phyloP scores from a whole-genome alignment of 2,888 invertebrate species.

The Philopedon plagiatum region DNA sequence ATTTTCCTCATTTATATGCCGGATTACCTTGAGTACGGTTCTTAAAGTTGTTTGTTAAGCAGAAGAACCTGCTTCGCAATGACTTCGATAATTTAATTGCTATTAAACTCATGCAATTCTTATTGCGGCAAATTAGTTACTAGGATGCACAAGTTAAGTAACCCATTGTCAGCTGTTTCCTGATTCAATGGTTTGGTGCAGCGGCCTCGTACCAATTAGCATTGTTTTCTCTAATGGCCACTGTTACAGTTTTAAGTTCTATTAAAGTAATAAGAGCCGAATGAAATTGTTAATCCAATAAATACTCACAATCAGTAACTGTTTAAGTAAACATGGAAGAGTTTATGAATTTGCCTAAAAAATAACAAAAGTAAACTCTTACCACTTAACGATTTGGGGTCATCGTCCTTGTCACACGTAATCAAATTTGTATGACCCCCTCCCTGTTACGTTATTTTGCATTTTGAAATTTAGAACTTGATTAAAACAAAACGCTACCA shows the following conservation, averaged over 20 bases:
- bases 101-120: slow-evolving; percentile 5
- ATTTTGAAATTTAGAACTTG: no score
- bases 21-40: background rate
- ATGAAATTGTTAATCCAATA: slow-evolving; percentile 27
- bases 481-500: no score
- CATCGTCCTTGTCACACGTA: no score
- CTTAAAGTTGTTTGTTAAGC: background rate
- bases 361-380: no score
- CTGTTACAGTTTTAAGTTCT: slow-evolving; percentile 26
- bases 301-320: slow-evolving; percentile 5
- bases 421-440: no score
- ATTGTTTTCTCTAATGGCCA: slow-evolving; percentile 32
- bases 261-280: slow-evolving; percentile 37
- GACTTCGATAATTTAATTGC: background rate
- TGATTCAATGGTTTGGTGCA: slow-evolving; percentile 27
- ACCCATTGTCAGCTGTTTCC: slow-evolving; percentile 39
- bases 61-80: background rate
- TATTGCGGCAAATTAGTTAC: slow-evolving; percentile 6
- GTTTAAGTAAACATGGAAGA: background rate
- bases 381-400: no score
- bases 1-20: background rate
- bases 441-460: no score
- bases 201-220: slow-evolving; percentile 37
- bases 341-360: slow-evolving; percentile 11
- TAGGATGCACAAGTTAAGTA: slow-evolving; percentile 28